phyloP scores from a whole-genome alignment of 2,797 vertebrate species.

The Sebastes minor region DNA sequence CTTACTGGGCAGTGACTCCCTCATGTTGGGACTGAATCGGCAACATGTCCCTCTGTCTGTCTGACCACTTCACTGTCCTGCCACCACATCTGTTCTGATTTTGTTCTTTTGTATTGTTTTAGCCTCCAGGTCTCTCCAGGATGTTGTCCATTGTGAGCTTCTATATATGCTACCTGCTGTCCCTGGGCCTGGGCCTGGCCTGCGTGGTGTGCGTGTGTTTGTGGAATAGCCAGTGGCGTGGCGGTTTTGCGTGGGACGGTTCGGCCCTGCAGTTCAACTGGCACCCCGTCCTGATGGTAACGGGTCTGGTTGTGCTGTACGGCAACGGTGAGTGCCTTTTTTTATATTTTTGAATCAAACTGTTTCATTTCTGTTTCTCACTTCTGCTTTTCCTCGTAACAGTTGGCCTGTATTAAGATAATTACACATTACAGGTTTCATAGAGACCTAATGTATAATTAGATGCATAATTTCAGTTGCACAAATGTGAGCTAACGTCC shows the following conservation, averaged over 20 bases:
- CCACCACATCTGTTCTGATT: background rate
- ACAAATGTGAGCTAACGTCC: background rate
- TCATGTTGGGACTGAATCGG: background rate
- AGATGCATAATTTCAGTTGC: background rate
- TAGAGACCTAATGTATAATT: conserved; percentile 11
- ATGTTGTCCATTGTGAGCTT: conserved; percentile 80
- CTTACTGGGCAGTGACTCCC: background rate
- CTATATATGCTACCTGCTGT: conserved; percentile 76
- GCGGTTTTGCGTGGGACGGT: conserved; percentile 89
- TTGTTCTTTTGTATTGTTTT: background rate
- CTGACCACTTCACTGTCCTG: no score
- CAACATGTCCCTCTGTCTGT: background rate
- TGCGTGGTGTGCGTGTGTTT: conserved; percentile 81
- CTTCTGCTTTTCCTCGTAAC: conserved; percentile 11
- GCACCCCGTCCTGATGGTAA: conserved; percentile 93
- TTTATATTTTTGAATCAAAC: background rate
- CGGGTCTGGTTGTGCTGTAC: conserved; percentile 89
- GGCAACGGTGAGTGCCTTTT: conserved; percentile 84
- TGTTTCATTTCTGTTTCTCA: conserved; percentile 51
- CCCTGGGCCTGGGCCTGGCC: conserved; percentile 80
- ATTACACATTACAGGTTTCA: background rate
- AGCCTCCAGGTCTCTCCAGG: conserved; percentile 35
- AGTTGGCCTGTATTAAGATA: background rate
- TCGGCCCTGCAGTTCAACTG: conserved; percentile 87
- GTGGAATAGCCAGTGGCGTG: conserved; percentile 86